Base-by-base conservation (phyloP, 2,888 invertebrate species). In the Pseudoips prasinana region DNA sequence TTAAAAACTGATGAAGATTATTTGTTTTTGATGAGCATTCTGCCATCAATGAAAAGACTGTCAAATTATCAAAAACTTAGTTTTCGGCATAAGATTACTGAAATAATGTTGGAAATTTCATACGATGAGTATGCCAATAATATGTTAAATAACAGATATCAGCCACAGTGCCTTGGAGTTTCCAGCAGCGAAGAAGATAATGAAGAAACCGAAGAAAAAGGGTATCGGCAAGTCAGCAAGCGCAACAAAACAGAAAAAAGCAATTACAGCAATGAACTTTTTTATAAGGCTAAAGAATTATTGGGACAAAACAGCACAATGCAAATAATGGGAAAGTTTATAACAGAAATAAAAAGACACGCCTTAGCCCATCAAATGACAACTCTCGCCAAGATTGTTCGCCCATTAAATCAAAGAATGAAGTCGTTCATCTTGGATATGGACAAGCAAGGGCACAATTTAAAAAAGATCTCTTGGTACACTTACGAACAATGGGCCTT, bases 401-500 rank as follows among this genome's bases (percentile, higher is more conserved):
- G 17, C n/a, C 23, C 29, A 7, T 4, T 29, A 8, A 29, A 17
- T 3, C 22, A 20, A 10, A 32, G 25, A 18, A 32, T 32, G 25
- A 32, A 32, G 7, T 7, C 7, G 3, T 33, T 26, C 18, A 26
- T 33, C 11, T 9, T n/a, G 7, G 22, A 33, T 29, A 24, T 29
- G 28, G 14, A 28, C 20, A 24, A 25, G 28, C 25, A 8, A 23
- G 9, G 7, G 11, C 17, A 25, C 8, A 29, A 11, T 10, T 28
- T 29, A 29, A 29, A 25, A 28, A 29, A n/a, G 8, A 29, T 34
- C 9, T 34, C 34, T 3, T 33, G 29, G 33, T 28, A 29, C 25
- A 24, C 8, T 22, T 38, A 32, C 38, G 32, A 32, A 22, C 8
- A 26, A 20, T 38, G 38, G 38, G 32, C 25, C 32, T 38, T 25